Conservation (phyloP, 2,888 invertebrate genomes). For the Slavum lentiscoides region DNA sequence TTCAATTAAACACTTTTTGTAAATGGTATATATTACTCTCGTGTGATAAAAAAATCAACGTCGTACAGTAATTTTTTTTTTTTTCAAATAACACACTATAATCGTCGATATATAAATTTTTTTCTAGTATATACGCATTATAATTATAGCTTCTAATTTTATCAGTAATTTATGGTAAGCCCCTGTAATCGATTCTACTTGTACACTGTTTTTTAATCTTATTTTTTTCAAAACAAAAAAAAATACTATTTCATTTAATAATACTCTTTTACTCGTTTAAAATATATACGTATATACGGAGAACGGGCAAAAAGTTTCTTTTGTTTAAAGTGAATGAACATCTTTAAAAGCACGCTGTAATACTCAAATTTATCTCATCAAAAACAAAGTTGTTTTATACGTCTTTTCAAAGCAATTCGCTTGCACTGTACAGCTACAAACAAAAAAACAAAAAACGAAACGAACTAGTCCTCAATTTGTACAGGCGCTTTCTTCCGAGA, state of each 20-base stretch:
- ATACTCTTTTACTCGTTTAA: constrained; percentile 1
- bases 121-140: no score
- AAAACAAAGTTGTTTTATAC: constrained; percentile 5
- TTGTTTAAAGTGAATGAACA: constrained; percentile 4
- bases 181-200: background rate
- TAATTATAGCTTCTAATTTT: no score
- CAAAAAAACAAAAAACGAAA: background rate
- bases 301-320: background rate
- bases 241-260: background rate
- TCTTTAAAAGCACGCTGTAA: background rate
- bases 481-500: no score
- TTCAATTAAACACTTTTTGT: background rate
- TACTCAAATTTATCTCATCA: constrained; percentile 15
- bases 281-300: background rate
- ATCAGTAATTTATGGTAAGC: no score
- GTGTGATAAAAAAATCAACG: no score
- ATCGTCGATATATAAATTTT: no score
- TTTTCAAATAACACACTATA: no score
- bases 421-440: background rate
- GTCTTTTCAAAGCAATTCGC: background rate
- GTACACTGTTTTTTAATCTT: background rate
- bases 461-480: background rate
- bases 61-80: no score
- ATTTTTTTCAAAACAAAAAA: background rate
- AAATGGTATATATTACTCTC: background rate